These are phyloP conservation scores for Clepsis dumicolana DNA, from an alignment of 2,888 invertebrate genomes.

Conservation along the genomic window DNA sequence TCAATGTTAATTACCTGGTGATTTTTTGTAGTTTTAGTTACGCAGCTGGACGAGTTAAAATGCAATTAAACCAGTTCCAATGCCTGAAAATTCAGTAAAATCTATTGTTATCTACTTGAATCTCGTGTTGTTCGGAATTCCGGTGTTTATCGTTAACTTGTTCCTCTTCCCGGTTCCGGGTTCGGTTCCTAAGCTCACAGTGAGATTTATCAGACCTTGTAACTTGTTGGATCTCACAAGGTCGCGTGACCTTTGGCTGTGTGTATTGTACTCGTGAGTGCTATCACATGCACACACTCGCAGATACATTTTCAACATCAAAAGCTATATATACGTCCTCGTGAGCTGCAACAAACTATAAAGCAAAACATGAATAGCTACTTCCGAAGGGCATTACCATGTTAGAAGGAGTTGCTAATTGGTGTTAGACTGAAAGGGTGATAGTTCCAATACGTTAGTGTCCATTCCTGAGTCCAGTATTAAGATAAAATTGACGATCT, in stretches of 20 bases:
- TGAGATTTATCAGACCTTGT: not conserved
- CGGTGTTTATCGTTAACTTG: not conserved
- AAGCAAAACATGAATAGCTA: not conserved
- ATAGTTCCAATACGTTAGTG: slow-evolving; percentile 35
- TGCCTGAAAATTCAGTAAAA: not conserved
- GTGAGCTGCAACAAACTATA: not conserved
- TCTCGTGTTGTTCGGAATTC: slow-evolving; percentile 2
- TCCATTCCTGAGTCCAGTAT: slow-evolving; percentile 77
- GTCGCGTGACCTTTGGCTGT: not conserved
- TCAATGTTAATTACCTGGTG: not conserved
- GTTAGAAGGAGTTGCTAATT: not conserved
- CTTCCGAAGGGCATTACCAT: not conserved
- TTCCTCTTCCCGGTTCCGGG: not conserved
- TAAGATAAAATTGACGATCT: slow-evolving; percentile 56
- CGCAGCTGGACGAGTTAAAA: not conserved
- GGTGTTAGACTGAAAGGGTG: slow-evolving; percentile 35
- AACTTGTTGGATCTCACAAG: not conserved
- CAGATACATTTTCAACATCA: not conserved
- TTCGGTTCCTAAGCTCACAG: slow-evolving; percentile 2
- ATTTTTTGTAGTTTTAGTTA: not conserved
- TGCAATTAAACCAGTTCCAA: not conserved
- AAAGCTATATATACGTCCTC: not conserved
- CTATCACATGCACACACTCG: not conserved
- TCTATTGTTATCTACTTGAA: not conserved
- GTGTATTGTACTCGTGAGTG: not conserved